Base-by-base conservation (phyloP, 2,797 vertebrate genomes). In the Nyctalus aviator region DNA sequence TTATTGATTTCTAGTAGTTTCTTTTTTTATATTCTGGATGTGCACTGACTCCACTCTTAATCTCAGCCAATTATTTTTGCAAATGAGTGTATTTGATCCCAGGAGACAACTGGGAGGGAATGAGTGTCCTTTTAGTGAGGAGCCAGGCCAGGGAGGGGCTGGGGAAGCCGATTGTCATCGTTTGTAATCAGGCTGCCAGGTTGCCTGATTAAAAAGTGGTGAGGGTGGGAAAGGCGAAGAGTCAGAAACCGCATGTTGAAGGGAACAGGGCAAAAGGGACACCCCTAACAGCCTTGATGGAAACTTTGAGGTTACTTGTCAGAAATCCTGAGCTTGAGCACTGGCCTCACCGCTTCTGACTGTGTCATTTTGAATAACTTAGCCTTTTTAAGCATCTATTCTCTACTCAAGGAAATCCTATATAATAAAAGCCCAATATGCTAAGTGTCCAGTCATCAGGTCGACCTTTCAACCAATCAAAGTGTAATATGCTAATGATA, bases 31-130 rank as follows among this genome's bases (percentile, higher is more conserved):
- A 88, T 94, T 95, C 89, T 44, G 32, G 27, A 27, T 66, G 46
- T 89, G 59, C 57, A 35, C 72, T 10, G 84, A 87, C 64, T 95
- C 76, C 15, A 68, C 72, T 53, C 79, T 95, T 95, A 96, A 92
- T 94, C 76, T 93, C 55, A 69, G 69, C 81, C 84, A 95, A 90
- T 95, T 95, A 95, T 87, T 95, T 95, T 94, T 96, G 77, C 91
- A 94, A 93, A 96, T 95, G 91, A 96, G 72, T 21, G 10, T 86
- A 62, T 91, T 77, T 85, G 91, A 82, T 93, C 73, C 77, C 59
- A 50, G 64, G 75, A 92, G 95, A 84, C 27, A 83, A 30, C 35
- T 2, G 8, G n/a, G 57, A 66, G 53, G 23, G 53, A 76, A n/a
- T 3, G n/a, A n/a, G 48, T 2, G 1, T 64, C 59, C 76, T 17